Conservation (phyloP, 1,140 invertebrate genomes). For the Tetraneura akinire region DNA sequence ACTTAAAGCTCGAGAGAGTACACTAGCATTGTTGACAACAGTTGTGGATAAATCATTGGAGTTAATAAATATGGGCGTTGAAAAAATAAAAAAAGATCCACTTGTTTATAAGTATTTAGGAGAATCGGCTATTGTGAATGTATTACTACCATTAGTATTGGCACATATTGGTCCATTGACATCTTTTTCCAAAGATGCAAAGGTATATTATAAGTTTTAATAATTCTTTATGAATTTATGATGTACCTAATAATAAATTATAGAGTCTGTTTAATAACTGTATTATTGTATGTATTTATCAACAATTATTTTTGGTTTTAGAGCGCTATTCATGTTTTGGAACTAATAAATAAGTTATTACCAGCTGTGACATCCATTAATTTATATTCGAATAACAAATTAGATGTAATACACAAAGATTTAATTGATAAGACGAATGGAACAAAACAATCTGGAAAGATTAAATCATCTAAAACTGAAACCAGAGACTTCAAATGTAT, state of each 20-base stretch:
- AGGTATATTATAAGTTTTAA: conserved; percentile 63
- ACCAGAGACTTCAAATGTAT: conserved; percentile 55
- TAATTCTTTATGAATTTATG: background rate
- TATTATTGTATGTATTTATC: background rate
- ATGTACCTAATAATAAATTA: background rate
- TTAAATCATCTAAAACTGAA: conserved; percentile 27
- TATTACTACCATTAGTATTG: conserved; percentile 75
- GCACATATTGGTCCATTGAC: conserved; percentile 80
- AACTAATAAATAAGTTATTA: conserved; percentile 84
- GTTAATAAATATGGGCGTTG: conserved; percentile 70
- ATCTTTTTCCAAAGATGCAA: conserved; percentile 70
- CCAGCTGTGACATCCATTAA: conserved; percentile 88
- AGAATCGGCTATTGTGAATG: conserved; percentile 69
- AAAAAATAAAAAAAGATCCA: conserved; percentile 62
- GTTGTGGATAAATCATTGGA: conserved; percentile 74
- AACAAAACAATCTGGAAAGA: conserved; percentile 8
- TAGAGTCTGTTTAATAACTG: background rate
- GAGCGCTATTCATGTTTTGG: conserved; percentile 89
- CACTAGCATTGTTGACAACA: conserved; percentile 70
- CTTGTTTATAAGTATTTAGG: conserved; percentile 58
- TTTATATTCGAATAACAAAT: conserved; percentile 61
- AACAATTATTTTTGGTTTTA: conserved; percentile 57
- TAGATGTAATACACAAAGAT: conserved; percentile 53
- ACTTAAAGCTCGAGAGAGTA: conserved; percentile 72
- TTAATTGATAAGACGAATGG: conserved; percentile 19